Evolutionary conservation across 2,888 invertebrate genomes (phyloP), one percentile per base, ranked within the genome.

Genomic region (Theretra japonica): DNA sequence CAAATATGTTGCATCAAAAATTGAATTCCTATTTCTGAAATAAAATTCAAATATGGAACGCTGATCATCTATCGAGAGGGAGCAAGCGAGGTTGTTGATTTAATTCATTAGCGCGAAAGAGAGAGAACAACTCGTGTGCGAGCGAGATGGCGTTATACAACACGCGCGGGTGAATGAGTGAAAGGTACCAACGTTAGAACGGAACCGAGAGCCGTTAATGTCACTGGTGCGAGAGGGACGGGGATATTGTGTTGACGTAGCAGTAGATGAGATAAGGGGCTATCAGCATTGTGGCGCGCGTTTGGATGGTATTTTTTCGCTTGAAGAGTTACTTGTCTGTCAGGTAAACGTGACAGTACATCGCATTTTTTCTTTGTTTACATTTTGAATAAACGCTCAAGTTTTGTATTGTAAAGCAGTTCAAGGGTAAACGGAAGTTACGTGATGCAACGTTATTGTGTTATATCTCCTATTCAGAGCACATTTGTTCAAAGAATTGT

Each of bases 181-280:
- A 83, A 82, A 65, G 83, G 81, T 83, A 86, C 84, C 81, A 80
- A 82, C 80, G 84, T 77, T 80, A 74, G 83, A 88, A 75, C 68
- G 84, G 74, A 84, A 88, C 72, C 74, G 73, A 68, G 41, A 72
- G 78, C 83, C 78, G 74, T 74, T 77, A 77, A 74, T 76, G 78
- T 76, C 75, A 28, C 75, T 77, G 23, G 90, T 73, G 69, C 78
- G 89, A 92, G 65, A 82, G 84, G 77, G 91, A 92, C 80, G 75
- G 86, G 77, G 73, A 78, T 75, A 84, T 87, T 90, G 88, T 90
- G 93, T 93, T 93, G 93, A 92, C 93, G 93, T 91, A 92, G 92
- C 90, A 87, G 91, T 91, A 90, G 92, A 92, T 91, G 92, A 92
- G 92, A 93, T 93, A 93, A 93, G 93, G 92, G 90, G 91, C 92